These are phyloP conservation scores for Thrips palmi DNA, from an alignment of 1,140 invertebrate species.

Conservation along the genomic window DNA sequence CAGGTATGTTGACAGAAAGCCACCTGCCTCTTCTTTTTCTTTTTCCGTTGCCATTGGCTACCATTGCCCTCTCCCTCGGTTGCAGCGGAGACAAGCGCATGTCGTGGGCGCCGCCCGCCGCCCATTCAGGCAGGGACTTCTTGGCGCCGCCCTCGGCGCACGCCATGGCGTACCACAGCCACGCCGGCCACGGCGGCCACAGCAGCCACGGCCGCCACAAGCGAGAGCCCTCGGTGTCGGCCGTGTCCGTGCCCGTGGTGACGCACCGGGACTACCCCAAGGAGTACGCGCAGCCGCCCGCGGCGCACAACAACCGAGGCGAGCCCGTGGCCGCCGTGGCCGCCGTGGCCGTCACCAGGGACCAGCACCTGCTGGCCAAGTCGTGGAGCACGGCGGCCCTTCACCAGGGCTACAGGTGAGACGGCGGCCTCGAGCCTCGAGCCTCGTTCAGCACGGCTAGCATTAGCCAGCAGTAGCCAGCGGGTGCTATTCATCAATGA, in stretches of 20 bases:
- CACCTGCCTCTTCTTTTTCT: no score
- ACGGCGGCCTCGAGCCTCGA: no score
- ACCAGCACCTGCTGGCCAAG: no score
- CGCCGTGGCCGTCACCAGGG: no score
- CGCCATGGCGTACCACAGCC: constrained; percentile 27
- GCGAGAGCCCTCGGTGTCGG: no score
- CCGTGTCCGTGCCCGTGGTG: no score
- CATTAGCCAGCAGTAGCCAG: no score
- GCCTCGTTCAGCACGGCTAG: no score
- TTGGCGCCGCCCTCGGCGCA: constrained; percentile 19
- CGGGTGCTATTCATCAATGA: no score
- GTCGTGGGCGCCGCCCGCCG: constrained; percentile 39
- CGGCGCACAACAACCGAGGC: constrained; percentile 16
- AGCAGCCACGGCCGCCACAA: constrained; percentile 29
- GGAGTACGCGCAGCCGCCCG: constrained; percentile 20
- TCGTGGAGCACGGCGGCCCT: no score
- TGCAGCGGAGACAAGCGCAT: constrained; percentile 31
- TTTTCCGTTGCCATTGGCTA: no score
- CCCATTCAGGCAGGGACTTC: constrained; percentile 31
- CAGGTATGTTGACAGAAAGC: constrained; percentile 11
- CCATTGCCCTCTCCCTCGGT: constrained; percentile 20
- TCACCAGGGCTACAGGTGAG: constrained; percentile 8
- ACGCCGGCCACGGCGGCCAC: constrained; percentile 17
- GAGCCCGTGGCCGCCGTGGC: not conserved
- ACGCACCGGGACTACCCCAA: no score